Conservation (phyloP, 1,140 invertebrate genomes). For the Gryon sp. region DNA sequence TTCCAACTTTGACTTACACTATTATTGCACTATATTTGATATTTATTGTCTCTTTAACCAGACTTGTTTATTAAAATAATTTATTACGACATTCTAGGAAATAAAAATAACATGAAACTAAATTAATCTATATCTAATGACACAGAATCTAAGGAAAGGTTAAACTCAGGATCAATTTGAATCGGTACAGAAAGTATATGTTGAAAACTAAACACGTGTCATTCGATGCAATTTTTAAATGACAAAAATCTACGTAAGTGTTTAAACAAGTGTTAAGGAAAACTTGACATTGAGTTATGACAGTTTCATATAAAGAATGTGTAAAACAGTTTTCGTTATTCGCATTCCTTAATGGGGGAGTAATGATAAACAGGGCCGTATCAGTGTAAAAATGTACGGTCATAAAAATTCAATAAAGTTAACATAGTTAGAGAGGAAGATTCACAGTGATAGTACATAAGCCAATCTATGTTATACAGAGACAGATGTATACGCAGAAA, state of each 20-base stretch:
- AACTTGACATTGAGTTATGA: conserved; percentile 32
- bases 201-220: too few species aligned
- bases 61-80: too few species aligned
- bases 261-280: too few species aligned
- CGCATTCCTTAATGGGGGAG: conserved; percentile 54
- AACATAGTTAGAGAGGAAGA: conserved; percentile 41
- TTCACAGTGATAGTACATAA: conserved; percentile 66
- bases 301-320: conserved; percentile 9
- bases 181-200: too few species aligned
- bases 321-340: conserved; percentile 31
- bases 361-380: conserved; percentile 46
- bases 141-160: too few species aligned
- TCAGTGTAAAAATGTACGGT: conserved; percentile 43
- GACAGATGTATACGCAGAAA: conserved; percentile 63
- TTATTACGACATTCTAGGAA: too few species aligned
- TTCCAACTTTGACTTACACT: background rate
- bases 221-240: too few species aligned
- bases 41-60: too few species aligned
- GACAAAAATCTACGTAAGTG: background rate
- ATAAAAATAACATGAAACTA: too few species aligned
- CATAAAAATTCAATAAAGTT: conserved; percentile 36
- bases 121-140: too few species aligned
- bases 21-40: too few species aligned
- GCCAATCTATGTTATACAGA: conserved; percentile 67
- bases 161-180: too few species aligned